A percentile compares a stretch with the other conserved stretches of the same genome.
Evolutionary conservation across 2,797 vertebrate species (phyloP).

Genomic region (Hoplostethus atlanticus): DNA sequence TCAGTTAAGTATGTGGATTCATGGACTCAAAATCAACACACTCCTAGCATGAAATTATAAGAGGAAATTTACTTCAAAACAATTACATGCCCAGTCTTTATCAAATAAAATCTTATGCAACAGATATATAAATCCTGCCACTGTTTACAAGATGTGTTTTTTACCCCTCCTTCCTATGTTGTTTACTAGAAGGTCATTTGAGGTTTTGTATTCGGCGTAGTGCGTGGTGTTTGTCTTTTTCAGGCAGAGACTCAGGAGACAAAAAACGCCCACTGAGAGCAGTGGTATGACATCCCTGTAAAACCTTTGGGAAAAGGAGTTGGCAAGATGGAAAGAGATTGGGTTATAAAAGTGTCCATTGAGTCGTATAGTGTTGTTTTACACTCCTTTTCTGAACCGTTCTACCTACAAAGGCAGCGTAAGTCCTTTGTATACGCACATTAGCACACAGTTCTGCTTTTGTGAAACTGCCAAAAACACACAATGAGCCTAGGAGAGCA

Average conservation of each 20-base stretch:
- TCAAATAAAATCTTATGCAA: too few species aligned
- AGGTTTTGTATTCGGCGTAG: conserved; percentile 28
- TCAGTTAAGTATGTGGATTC: too few species aligned
- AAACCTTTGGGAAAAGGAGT: conserved; percentile 19
- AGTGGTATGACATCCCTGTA: background rate
- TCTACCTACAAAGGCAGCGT: conserved; percentile 26
- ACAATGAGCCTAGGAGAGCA: conserved; percentile 37
- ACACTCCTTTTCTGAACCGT: conserved; percentile 28
- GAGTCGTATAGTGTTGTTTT: conserved; percentile 43
- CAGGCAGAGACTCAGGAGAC: conserved; percentile 28
- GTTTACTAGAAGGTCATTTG: background rate
- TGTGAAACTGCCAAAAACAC: conserved; percentile 39
- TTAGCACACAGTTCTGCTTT: conserved; percentile 30
- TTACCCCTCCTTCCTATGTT: background rate
- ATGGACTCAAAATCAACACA: background rate
- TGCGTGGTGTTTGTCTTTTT: conserved; percentile 2
- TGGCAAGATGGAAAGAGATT: conserved; percentile 8
- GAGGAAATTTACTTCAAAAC: background rate
- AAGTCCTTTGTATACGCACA: conserved; percentile 29
- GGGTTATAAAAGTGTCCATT: conserved; percentile 27
- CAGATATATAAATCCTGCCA: background rate
- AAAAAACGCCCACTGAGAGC: conserved; percentile 24
- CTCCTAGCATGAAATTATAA: background rate
- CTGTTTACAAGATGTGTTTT: background rate
- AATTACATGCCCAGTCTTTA: background rate